A percentile compares a stretch with the other conserved stretches of the same genome.
Conservation (phyloP, 64 coral and sea anemone species). For the Montipora efflorescens region DNA sequence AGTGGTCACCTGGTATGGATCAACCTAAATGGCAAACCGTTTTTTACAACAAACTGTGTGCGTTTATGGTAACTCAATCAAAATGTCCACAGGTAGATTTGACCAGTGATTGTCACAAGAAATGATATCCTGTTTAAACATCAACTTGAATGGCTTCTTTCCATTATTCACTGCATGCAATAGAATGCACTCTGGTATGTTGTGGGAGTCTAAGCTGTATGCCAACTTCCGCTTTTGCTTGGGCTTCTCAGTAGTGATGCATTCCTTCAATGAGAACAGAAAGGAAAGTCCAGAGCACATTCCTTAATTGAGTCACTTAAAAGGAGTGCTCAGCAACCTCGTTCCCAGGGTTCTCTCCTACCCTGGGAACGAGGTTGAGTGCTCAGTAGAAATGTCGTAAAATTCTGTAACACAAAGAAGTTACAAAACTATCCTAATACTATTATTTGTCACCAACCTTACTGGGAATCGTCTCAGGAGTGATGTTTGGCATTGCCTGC, state of each 20-base stretch:
- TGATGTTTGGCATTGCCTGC: background rate
- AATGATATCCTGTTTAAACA: constrained; percentile 5
- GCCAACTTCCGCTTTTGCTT: constrained; percentile 45
- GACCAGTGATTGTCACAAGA: background rate
- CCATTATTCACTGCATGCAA: background rate
- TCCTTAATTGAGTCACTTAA: too few species aligned
- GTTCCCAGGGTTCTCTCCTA: too few species aligned
- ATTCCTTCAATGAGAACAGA: background rate
- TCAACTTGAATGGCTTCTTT: background rate
- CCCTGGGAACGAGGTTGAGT: too few species aligned
- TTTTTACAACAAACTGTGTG: background rate
- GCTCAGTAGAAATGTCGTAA: too few species aligned
- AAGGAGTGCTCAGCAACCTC: too few species aligned
- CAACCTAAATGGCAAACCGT: too few species aligned
- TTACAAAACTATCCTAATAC: too few species aligned
- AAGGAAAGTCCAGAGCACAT: background rate
- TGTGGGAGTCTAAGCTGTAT: background rate
- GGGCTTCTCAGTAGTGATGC: background rate
- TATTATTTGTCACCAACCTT: background rate
- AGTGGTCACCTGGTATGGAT: too few species aligned
- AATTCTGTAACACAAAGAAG: too few species aligned
- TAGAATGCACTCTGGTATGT: constrained; percentile 21
- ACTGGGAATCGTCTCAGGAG: background rate
- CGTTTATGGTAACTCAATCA: background rate
- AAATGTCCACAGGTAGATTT: constrained; percentile 19